phyloP scores from a whole-genome alignment of 2,113 vertebrate species.

The Mirza zaza region DNA sequence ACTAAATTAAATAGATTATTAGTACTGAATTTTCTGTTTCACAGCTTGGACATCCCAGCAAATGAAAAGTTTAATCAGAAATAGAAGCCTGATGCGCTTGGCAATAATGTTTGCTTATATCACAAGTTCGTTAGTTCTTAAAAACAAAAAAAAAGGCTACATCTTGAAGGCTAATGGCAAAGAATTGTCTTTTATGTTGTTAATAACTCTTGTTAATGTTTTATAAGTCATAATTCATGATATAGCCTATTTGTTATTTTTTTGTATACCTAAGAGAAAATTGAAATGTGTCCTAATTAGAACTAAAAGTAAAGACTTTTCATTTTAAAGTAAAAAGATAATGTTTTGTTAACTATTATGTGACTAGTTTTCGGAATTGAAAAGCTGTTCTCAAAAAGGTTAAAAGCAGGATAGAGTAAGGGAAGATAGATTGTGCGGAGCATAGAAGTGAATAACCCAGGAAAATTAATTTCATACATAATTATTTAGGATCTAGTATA shows the following conservation, averaged over 20 bases:
- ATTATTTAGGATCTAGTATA: slow-evolving; percentile 6
- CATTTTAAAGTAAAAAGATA: neutral
- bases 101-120: neutral
- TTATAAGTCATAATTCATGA: neutral
- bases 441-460: slow-evolving; percentile 2
- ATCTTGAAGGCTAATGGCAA: neutral
- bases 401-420: neutral
- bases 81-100: neutral
- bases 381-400: slow-evolving; percentile 14
- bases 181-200: neutral
- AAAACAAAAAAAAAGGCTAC: neutral
- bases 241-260: slow-evolving; percentile 3
- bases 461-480: neutral
- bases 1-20: neutral
- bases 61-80: slow-evolving; percentile 28
- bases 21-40: slow-evolving; percentile 21
- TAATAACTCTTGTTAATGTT: neutral
- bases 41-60: neutral
- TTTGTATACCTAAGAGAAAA: neutral
- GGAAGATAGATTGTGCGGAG: neutral
- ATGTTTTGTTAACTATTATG: neutral
- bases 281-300: neutral
- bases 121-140: slow-evolving; percentile 27
- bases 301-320: slow-evolving; percentile 35
- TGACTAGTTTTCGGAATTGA: neutral